Percentiles rank a stretch among this genome's conserved stretches.
Evolutionary conservation across 1,140 invertebrate species (phyloP).

Genomic region (Archegozetes longisetosus): DNA sequence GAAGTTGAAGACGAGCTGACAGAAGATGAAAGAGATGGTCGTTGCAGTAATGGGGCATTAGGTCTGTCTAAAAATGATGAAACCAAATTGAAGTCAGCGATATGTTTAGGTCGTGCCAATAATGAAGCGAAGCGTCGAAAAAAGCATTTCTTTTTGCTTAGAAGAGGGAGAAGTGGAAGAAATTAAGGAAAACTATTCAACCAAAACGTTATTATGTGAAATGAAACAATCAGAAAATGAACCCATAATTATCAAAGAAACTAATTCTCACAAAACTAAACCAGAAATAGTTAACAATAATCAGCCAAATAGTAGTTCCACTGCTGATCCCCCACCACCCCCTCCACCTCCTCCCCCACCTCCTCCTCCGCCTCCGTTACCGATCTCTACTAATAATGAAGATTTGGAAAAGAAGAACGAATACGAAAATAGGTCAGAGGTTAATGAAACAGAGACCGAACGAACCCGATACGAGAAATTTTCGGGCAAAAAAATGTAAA

Average conservation of each 20-base stretch:
- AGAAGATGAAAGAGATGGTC: slow-evolving; percentile 10
- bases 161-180: neutral
- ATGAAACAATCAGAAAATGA: neutral
- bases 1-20: slow-evolving; percentile 18
- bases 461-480: neutral
- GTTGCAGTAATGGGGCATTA: neutral
- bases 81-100: neutral
- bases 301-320: neutral
- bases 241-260: neutral
- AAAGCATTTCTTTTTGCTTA: neutral
- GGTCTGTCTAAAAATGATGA: neutral
- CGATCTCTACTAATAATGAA: slow-evolving; percentile 17
- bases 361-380: slow-evolving; percentile 44
- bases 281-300: neutral
- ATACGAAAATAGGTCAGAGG: neutral
- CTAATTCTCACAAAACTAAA: neutral
- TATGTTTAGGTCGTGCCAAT: neutral
- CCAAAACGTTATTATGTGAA: neutral
- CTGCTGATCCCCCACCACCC: slow-evolving; percentile 8
- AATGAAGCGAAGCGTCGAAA: neutral
- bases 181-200: neutral
- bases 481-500: neutral
- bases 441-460: neutral
- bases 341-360: slow-evolving; percentile 25
- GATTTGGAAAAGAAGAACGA: neutral